These are phyloP conservation scores for Phocoena sinus DNA, from an alignment of 2,113 vertebrate genomes.

Conservation along the genomic window DNA sequence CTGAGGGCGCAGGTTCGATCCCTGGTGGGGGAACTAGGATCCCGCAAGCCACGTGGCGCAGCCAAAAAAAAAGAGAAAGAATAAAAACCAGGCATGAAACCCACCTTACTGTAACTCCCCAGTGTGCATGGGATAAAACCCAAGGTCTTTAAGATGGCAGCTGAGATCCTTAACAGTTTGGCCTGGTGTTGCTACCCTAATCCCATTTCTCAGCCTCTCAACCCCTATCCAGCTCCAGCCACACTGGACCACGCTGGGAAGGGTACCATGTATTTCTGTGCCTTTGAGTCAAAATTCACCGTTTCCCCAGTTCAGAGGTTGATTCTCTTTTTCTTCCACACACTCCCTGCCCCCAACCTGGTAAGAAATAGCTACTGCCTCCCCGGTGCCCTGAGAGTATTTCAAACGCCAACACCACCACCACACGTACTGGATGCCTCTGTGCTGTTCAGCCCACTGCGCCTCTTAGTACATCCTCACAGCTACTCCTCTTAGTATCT, in stretches of 20 bases:
- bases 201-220: neutral
- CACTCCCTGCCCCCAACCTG: rapidly evolving
- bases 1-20: neutral
- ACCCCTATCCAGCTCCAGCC: neutral
- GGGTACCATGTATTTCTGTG: neutral
- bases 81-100: neutral
- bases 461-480: neutral
- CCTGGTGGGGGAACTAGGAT: neutral
- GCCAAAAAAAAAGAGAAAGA: neutral
- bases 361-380: rapidly evolving
- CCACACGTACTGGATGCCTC: neutral
- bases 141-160: neutral
- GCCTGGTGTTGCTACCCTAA: neutral
- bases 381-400: neutral
- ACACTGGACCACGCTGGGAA: rapidly evolving
- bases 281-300: neutral
- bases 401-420: rapidly evolving
- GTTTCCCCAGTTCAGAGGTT: neutral
- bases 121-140: rapidly evolving
- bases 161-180: neutral
- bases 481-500: neutral
- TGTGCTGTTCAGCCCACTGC: neutral
- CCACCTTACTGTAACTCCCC: neutral
- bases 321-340: neutral
- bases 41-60: neutral